phyloP scores from a whole-genome alignment of 2,797 vertebrate species.

The Oceanodroma leucorhoa region DNA sequence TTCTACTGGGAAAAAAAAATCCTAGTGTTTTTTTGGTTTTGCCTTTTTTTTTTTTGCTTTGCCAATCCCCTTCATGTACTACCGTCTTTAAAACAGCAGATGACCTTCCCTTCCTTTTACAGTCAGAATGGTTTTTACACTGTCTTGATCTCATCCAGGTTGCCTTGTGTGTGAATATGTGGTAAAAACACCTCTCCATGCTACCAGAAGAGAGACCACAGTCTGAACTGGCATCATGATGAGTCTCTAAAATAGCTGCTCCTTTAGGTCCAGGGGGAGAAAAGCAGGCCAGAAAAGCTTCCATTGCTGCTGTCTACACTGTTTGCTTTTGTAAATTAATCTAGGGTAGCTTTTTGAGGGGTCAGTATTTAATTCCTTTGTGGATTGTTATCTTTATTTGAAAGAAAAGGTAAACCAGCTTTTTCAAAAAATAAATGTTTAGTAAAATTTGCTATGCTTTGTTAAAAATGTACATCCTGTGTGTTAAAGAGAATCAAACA shows the following conservation, averaged over 20 bases:
- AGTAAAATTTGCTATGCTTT: not conserved
- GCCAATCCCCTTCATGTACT: not conserved
- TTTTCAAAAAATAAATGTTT: not conserved
- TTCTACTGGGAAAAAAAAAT: not conserved
- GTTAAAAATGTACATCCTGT: not conserved
- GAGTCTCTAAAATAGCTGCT: not conserved
- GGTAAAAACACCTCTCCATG: not conserved
- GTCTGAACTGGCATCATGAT: not conserved
- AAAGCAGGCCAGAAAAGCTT: not conserved
- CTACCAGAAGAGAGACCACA: not conserved
- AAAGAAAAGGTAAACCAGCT: not conserved
- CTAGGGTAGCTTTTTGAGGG: not conserved
- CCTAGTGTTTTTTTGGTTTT: fast-evolving
- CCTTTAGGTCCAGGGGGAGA: not conserved
- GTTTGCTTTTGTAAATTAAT: not conserved
- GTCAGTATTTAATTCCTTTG: not conserved
- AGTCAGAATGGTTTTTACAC: not conserved
- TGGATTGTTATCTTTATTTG: not conserved
- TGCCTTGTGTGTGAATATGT: not conserved
- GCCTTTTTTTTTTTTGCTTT: not conserved
- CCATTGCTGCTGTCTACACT: not conserved
- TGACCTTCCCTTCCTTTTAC: not conserved
- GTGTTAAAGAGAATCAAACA: not conserved
- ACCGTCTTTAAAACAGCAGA: not conserved
- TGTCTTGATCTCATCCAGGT: not conserved